Conservation (phyloP, 2,113 vertebrate genomes). For the Saiga tatarica region DNA sequence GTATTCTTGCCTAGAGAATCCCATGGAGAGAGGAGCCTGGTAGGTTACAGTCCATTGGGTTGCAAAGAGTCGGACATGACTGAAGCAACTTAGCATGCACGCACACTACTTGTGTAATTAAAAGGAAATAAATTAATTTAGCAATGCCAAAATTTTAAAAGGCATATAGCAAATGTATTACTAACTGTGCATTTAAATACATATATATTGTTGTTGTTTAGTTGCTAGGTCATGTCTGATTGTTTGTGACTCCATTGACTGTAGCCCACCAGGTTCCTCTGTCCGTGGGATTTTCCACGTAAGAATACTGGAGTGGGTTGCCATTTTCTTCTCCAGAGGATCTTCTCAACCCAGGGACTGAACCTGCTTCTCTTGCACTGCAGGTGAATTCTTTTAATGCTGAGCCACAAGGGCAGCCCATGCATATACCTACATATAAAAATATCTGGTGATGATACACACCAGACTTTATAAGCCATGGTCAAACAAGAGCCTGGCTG, state of each 20-base stretch:
- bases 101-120: neutral
- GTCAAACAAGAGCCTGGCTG: neutral
- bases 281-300: neutral
- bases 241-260: neutral
- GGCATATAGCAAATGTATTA: neutral
- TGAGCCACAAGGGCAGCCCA: neutral
- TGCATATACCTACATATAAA: conserved; percentile 3
- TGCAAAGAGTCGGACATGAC: neutral
- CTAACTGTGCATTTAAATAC: neutral
- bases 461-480: neutral
- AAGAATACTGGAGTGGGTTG: neutral
- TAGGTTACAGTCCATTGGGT: neutral
- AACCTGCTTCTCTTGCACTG: neutral
- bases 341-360: neutral
- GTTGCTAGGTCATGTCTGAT: neutral
- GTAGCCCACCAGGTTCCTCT: neutral
- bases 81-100: neutral
- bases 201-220: neutral
- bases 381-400: neutral
- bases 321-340: neutral
- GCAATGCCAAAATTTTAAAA: neutral
- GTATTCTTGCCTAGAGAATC: neutral
- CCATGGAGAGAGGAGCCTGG: neutral
- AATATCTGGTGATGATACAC: neutral
- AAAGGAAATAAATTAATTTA: neutral